A percentile compares a stretch with the other conserved stretches of the same genome.
These are phyloP conservation scores for Pteria penguin DNA, from an alignment of 2,888 invertebrate genomes.

Conservation along the genomic window DNA sequence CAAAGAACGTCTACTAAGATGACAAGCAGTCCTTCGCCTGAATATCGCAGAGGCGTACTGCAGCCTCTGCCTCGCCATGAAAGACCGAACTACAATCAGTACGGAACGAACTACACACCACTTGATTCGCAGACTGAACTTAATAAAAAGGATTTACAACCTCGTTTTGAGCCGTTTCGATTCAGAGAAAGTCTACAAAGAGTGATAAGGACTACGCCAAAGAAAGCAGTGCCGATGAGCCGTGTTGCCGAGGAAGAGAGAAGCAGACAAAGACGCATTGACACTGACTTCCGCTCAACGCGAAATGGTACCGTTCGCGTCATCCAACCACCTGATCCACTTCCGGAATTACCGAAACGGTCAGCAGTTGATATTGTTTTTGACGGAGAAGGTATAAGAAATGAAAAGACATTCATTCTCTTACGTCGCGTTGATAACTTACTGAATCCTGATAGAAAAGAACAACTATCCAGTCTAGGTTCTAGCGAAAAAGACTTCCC, in stretches of 20 bases:
- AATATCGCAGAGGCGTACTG: not conserved
- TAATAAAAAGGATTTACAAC: slow-evolving; percentile 24
- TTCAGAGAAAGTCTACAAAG: slow-evolving; percentile 36
- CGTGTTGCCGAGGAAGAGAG: slow-evolving; percentile 23
- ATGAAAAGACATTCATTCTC: slow-evolving; percentile 40
- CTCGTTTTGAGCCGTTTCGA: slow-evolving; percentile 34
- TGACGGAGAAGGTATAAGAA: slow-evolving; percentile 25
- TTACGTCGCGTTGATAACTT: slow-evolving; percentile 35
- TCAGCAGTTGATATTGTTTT: slow-evolving; percentile 32
- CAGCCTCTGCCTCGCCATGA: not conserved
- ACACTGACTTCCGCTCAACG: slow-evolving; percentile 34
- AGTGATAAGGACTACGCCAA: slow-evolving; percentile 36
- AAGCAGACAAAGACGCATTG: slow-evolving; percentile 25
- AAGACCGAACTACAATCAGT: slow-evolving; percentile 26
- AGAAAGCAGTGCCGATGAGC: slow-evolving; percentile 36
- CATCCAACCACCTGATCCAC: slow-evolving; percentile 33
- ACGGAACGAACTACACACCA: slow-evolving; percentile 30
- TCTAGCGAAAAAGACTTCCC: slow-evolving; percentile 35
- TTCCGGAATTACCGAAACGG: slow-evolving; percentile 26
- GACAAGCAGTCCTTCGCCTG: not conserved
- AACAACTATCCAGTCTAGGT: slow-evolving; percentile 20
- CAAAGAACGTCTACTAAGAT: not conserved
- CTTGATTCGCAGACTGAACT: slow-evolving; percentile 29
- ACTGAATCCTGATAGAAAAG: slow-evolving; percentile 28
- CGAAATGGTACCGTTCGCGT: slow-evolving; percentile 31